Conservation (phyloP, 2,113 vertebrate genomes). For the Entosphenus tridentatus region DNA sequence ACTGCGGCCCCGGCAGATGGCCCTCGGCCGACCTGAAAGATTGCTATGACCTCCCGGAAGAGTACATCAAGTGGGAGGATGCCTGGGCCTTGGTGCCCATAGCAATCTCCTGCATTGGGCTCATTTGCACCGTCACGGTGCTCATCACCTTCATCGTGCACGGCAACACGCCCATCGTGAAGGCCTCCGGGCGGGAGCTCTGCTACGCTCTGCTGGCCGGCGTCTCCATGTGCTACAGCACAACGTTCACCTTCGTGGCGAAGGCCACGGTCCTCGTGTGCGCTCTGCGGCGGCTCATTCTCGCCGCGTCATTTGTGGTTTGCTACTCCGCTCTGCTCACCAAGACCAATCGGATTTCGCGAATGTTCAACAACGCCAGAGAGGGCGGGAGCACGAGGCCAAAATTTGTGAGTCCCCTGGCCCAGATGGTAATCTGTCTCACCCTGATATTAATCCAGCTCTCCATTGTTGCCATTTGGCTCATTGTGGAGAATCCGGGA, state of each 20-base stretch:
- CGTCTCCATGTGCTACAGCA: conserved; percentile 75
- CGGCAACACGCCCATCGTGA: conserved; percentile 79
- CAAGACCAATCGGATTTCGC: conserved; percentile 91
- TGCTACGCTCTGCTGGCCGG: conserved; percentile 84
- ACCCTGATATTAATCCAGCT: background rate
- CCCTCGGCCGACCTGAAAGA: conserved; percentile 52
- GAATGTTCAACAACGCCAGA: conserved; percentile 81
- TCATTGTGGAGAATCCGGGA: background rate
- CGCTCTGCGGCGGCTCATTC: conserved; percentile 54
- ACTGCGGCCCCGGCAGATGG: conserved; percentile 73
- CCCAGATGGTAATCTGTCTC: conserved; percentile 84
- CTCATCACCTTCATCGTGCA: conserved; percentile 66
- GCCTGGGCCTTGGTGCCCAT: conserved; percentile 95
- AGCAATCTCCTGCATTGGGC: conserved; percentile 72
- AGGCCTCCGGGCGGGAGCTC: conserved; percentile 78
- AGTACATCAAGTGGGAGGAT: conserved; percentile 95
- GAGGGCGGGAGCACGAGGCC: conserved; percentile 55
- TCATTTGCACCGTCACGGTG: conserved; percentile 62
- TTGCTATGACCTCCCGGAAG: conserved; percentile 80
- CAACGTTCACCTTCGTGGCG: conserved; percentile 95
- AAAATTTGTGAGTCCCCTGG: conserved; percentile 85
- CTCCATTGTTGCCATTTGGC: background rate
- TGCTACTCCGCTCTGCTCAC: conserved; percentile 91
- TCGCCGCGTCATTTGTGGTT: conserved; percentile 80
- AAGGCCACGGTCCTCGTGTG: conserved; percentile 83